Evolutionary conservation across 2,797 vertebrate species (phyloP).

Genomic region (Gymnoscopelus braueri): DNA sequence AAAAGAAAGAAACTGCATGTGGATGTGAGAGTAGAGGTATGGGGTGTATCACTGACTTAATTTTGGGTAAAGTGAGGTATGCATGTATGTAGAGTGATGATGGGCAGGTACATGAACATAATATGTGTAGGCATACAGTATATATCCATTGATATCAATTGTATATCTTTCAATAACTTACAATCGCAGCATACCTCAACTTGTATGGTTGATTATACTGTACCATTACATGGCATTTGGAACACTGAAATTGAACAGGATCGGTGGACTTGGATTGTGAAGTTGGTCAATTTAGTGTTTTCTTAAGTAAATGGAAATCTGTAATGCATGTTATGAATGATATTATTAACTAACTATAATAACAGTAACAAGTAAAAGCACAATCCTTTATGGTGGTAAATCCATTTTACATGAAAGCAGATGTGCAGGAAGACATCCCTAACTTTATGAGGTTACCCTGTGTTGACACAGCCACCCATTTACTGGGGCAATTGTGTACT

Average conservation of each 20-base stretch:
- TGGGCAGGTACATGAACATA: no score
- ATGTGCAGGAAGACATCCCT: conserved; percentile 3
- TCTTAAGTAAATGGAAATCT: not conserved
- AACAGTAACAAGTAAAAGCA: no score
- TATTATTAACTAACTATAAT: not conserved
- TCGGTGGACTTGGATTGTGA: not conserved
- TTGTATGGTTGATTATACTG: no score
- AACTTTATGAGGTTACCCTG: not conserved
- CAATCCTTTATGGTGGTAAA: not conserved
- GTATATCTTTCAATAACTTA: no score
- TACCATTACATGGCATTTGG: no score
- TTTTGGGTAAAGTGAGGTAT: no score
- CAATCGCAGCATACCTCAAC: no score
- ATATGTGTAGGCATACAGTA: no score
- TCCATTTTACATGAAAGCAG: not conserved
- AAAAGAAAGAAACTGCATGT: conserved; percentile 44
- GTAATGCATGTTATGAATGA: not conserved
- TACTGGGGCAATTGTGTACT: not conserved
- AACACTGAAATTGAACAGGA: no score
- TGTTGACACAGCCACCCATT: conserved; percentile 12
- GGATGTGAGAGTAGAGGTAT: conserved; percentile 21
- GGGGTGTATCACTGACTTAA: no score
- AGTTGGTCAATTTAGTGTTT: not conserved
- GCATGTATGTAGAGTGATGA: no score
- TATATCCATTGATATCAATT: no score